Base-by-base conservation (phyloP, 1,140 invertebrate species). In the Mizuhopecten yessoensis region DNA sequence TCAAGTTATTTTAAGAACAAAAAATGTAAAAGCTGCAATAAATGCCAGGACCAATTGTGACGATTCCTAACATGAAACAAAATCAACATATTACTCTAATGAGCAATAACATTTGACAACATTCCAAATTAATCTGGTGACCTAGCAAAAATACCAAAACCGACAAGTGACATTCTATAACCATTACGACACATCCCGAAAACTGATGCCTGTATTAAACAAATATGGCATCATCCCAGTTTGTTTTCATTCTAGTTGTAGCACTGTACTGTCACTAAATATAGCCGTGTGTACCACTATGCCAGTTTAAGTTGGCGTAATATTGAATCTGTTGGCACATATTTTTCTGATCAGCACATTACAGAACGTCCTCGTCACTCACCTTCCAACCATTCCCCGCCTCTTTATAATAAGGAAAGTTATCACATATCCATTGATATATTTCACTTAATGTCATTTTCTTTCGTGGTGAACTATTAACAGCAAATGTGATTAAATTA, bases 341-440 rank as follows among this genome's bases (percentile, higher is more conserved):
- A n/a, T 75, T 75, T 75, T 29, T 29, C 57, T 75, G 17, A 75
- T 75, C 57, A 75, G 57, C 57, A 75, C 1, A 75, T 75, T 75
- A n/a, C 57, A 75, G 23, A 75, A 75, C 29, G 29, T 29, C 23
- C 57, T 29, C n/a, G n/a, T 33, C 34, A 93, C 96, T 96, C 96
- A 98, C 98, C 97, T 98, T 98, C 98, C 98, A 98, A 23, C 97
- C 97, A 93, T 97, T 97, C 15, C 97, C 97, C 49, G 97, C 97
- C 93, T 97, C 97, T 95, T 97, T 97, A 95, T 98, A 98, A 94
- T 98, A 97, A 2, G 97, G 96, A 95, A 97, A 97, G 94, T 97
- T 97, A 20, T 97, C 96, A 94, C 96, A 96, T 42, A 97, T 97
- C 97, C 97, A 97, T 90, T 96, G 95, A 94, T 97, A 97, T 91